Base-by-base conservation (phyloP, 2,113 vertebrate genomes). In the Mungos mungo region DNA sequence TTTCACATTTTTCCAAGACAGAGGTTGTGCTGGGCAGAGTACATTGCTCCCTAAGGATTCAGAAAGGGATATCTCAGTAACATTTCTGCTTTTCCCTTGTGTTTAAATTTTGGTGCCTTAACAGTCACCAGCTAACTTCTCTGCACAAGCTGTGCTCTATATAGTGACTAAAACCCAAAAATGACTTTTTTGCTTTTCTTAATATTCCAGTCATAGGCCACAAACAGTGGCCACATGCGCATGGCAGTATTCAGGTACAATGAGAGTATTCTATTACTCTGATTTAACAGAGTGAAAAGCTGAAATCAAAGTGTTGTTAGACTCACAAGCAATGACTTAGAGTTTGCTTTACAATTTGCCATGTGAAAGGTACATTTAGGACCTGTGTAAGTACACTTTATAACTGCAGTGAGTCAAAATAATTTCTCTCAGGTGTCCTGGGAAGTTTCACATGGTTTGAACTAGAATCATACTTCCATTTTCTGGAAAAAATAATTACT, bases 371-470 rank as follows among this genome's bases (percentile, higher is more conserved):
- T 15, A 90, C 87, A 88, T 77, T 47, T 96, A 86, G 82, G 71
- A 66, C 35, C 38, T 3, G 13, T 0, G 8, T 57, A 94, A 96
- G 93, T 96, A 13, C 25, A 27, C 97, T 50, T 96, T 90, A 35
- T 98, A 93, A 95, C n/a, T 2, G 0, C 13, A 96, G 38, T 95
- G 94, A 95, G 35, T 90, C 38, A 97, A 83, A 50, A 83, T 88
- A 9, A 2, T 88, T 63, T 38, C 3, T 27, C n/a, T 95, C 3
- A 5, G 85, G 16, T 90, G 14, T 87, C 82, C 47, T 93, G 21
- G 29, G 35, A 45, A 57, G 6, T 76, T 11, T 72, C 84, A 95
- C 47, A 23, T 90, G 13, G 65, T 82, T 86, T 47, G 23, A 29
- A 52, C 18, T 72, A 50, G 41, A 76, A 88, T 63, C 10, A 63